Conservation (phyloP, 2,888 invertebrate genomes). For the Panopea generosa region DNA sequence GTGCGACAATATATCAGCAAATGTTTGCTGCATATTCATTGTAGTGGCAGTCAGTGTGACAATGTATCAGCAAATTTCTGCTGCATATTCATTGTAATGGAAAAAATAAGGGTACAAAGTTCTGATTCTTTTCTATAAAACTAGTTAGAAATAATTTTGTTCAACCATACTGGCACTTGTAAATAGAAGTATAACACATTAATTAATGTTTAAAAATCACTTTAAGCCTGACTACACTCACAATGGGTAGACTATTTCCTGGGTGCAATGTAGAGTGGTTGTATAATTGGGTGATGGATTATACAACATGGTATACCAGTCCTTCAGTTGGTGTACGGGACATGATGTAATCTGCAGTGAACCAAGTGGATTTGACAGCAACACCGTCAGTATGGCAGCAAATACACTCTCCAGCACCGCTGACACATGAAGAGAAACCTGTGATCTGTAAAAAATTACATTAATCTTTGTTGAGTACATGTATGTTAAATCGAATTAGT, state of each 20-base stretch:
- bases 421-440: constrained; percentile 92
- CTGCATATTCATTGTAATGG: too few relatives aligned
- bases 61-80: too few relatives aligned
- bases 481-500: not conserved
- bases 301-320: constrained; percentile 98
- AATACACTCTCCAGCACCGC: constrained; percentile 93
- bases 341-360: constrained; percentile 92
- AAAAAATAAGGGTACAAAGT: too few relatives aligned
- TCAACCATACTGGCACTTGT: too few relatives aligned
- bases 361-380: constrained; percentile 94
- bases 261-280: constrained; percentile 95
- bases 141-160: too few relatives aligned
- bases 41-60: too few relatives aligned
- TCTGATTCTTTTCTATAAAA: too few relatives aligned
- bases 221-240: too few relatives aligned
- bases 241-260: constrained; percentile 99
- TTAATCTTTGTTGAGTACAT: not conserved
- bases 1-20: too few relatives aligned
- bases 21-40: too few relatives aligned
- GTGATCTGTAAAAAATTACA: constrained; percentile 87
- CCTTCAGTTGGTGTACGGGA: constrained; percentile 92
- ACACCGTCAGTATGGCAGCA: constrained; percentile 91
- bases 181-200: too few relatives aligned
- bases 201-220: too few relatives aligned
- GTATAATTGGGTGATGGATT: constrained; percentile 98